Evolutionary conservation across 1,140 invertebrate genomes (phyloP), one percentile per base, ranked within the genome.

Genomic region (Philotrypesis tridentata): DNA sequence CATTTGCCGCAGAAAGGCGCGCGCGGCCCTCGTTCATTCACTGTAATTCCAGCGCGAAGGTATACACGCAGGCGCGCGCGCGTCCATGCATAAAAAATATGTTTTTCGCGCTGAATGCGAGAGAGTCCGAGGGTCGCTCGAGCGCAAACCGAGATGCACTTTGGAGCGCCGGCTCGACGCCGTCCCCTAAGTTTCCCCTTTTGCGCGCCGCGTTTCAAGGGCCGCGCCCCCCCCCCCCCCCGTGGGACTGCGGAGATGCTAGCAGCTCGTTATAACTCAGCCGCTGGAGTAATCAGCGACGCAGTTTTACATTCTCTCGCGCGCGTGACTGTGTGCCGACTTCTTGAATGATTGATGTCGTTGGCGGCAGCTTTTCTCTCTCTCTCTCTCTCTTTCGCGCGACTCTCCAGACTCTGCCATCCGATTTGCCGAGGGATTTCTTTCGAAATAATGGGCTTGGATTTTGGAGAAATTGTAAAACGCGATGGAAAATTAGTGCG

Each of bases 11-110:
- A n/a, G n/a, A n/a, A n/a, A n/a, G n/a, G n/a, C n/a, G n/a, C n/a
- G n/a, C n/a, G n/a, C n/a, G n/a, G n/a, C n/a, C n/a, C n/a, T n/a
- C 70, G 2, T 37, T 63, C 61, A 68, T 79, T 77, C 73, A 75
- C 21, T 75, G 60, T 75, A 75, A 75, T 63, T 75, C 55, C 17
- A 75, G 23, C 71, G 40, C 43, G 31, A 23, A 27, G n/a, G n/a
- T n/a, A n/a, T n/a, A n/a, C n/a, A n/a, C n/a, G n/a, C n/a, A n/a
- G n/a, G n/a, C n/a, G n/a, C n/a, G n/a, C n/a, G n/a, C n/a, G n/a
- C n/a, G n/a, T n/a, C n/a, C 17, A 29, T n/a, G 3, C n/a, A 55
- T 55, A n/a, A 6, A 43, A 71, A 37, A 31, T 71, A 55, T 7
- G 21, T 29, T 1, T 8, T 4, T 23, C 25, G 61, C 61, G 27